Evolutionary conservation across 2,797 vertebrate genomes (phyloP), one percentile per base, ranked within the genome.

Genomic region (Lateolabrax maculatus): DNA sequence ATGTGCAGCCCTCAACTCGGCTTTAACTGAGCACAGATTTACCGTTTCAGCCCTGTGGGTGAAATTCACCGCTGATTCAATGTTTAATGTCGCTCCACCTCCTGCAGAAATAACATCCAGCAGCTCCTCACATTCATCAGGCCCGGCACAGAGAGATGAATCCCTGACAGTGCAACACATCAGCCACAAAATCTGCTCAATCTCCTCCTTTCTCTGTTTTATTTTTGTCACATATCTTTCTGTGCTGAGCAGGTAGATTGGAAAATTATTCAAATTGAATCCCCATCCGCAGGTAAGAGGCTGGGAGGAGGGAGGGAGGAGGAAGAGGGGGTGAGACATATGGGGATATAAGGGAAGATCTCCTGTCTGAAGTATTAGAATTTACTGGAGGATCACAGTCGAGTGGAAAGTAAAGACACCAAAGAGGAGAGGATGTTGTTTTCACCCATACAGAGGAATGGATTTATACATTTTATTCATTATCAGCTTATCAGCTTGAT

Each of bases 101-200:
- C 57, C 74, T 71, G 77, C 79, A 75, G 83, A 88, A 93, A 93
- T 80, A 90, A 87, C 79, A 88, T 72, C 68, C 84, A 84, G 76
- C 76, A 78, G 49, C 79, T 82, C 81, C 77, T 77, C 72, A 73
- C 83, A 88, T 90, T 89, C 81, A 83, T 91, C 84, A 83, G 29
- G 51, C 79, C 65, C 25, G 71, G 56, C 58, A 56, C 70, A 66
- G 44, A 65, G n/a, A 74, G 55, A 79, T 49, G 80, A 89, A 77
- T 75, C 68, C 80, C 76, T 58, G 46, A 48, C 57, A 80, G 79
- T 44, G 39, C 60, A 51, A 60, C 66, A 63, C 63, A 69, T 73
- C 79, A 71, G 46, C 60, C 51, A 25, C 80, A 55, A 56, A 82
- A 79, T 81, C 75, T 51, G 62, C 77, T 56, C 65, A 9, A 48